Evolutionary conservation across 1,140 invertebrate species (phyloP).

Genomic region (Steinernema khuongi): DNA sequence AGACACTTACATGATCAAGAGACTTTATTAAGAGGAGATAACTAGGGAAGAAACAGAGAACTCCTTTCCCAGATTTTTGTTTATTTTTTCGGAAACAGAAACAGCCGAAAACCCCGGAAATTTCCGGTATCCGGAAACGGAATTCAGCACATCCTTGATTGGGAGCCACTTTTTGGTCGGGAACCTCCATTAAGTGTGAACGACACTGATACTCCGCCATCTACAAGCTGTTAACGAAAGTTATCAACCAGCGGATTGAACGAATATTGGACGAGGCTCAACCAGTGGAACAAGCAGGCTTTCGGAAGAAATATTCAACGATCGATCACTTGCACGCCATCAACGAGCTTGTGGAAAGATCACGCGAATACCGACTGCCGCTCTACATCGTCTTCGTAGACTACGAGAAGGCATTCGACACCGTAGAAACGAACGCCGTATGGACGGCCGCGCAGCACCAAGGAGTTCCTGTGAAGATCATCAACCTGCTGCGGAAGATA

Average conservation of each 20-base stretch:
- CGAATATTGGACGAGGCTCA: constrained; percentile 16
- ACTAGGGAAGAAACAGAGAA: too few species aligned
- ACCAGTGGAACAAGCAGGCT: constrained; percentile 35
- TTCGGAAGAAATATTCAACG: constrained; percentile 29
- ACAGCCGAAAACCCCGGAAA: too few species aligned
- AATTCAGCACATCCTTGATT: too few species aligned
- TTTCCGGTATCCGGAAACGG: too few species aligned
- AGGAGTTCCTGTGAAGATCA: neutral
- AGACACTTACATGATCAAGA: too few species aligned
- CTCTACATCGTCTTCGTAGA: constrained; percentile 35
- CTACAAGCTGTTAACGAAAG: constrained; percentile 31
- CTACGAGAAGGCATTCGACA: constrained; percentile 37
- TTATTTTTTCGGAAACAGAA: too few species aligned
- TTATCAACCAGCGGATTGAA: too few species aligned
- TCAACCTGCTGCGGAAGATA: constrained; percentile 2
- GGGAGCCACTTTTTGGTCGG: too few species aligned
- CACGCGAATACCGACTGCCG: neutral
- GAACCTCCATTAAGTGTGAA: too few species aligned
- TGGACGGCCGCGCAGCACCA: constrained; percentile 31
- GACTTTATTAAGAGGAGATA: too few species aligned
- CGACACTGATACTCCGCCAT: too few species aligned
- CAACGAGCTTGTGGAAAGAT: neutral
- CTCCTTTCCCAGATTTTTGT: too few species aligned
- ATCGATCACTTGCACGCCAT: constrained; percentile 34
- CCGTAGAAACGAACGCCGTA: constrained; percentile 1